Percentiles rank a stretch among this genome's conserved stretches.
These are phyloP conservation scores for Synergus umbraculus DNA, from an alignment of 2,888 invertebrate species.

Conservation along the genomic window DNA sequence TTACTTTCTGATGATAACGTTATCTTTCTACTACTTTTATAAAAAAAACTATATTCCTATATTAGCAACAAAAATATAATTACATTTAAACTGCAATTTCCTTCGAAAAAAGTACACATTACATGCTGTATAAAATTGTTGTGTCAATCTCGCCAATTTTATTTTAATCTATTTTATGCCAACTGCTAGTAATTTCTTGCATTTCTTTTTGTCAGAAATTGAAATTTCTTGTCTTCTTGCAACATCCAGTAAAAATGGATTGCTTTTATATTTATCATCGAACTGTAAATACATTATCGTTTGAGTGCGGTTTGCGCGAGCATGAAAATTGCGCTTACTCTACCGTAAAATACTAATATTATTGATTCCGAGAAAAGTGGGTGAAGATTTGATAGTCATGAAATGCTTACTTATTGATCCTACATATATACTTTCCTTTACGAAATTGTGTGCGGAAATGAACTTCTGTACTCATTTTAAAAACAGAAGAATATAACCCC, in stretches of 20 bases:
- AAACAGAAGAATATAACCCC: background rate
- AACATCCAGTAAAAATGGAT: background rate
- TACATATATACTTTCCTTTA: background rate
- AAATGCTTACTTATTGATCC: background rate
- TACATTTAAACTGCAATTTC: background rate
- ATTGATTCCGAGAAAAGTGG: conserved; percentile 48
- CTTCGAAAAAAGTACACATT: background rate
- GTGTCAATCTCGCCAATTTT: background rate
- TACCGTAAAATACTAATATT: conserved; percentile 54
- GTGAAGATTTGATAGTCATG: background rate
- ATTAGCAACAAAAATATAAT: background rate
- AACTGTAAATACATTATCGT: background rate
- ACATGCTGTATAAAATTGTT: background rate
- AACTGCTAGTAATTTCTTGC: background rate
- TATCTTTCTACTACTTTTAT: background rate
- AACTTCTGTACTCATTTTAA: background rate
- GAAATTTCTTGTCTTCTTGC: background rate
- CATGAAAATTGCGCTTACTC: conserved; percentile 49
- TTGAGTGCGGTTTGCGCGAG: conserved; percentile 24
- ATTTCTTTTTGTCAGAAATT: too few relatives aligned
- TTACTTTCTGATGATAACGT: background rate
- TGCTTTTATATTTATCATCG: background rate
- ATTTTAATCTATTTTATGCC: background rate
- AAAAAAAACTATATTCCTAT: background rate
- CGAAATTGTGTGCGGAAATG: background rate